Conservation (phyloP, 2,888 invertebrate genomes). For the Aradus depressus region DNA sequence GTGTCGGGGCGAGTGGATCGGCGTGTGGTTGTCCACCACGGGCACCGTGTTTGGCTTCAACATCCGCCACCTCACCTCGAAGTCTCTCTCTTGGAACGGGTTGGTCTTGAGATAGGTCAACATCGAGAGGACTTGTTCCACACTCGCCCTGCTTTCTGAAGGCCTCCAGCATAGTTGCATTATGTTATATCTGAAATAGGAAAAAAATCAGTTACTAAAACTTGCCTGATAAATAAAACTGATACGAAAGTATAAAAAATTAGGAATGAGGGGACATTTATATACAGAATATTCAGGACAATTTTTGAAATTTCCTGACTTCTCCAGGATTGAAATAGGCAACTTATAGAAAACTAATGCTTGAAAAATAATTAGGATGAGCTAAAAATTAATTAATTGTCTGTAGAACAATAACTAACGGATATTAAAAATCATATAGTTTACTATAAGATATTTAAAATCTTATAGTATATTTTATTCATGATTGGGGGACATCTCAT, state of each 20-base stretch:
- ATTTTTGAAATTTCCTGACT: background rate
- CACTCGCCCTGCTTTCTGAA: constrained; percentile 37
- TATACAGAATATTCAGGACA: background rate
- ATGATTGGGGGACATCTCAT: too few species aligned
- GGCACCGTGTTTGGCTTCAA: constrained; percentile 52
- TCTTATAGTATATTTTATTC: too few species aligned
- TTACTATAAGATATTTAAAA: too few species aligned
- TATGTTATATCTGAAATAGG: constrained; percentile 48
- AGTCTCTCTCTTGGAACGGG: constrained; percentile 39
- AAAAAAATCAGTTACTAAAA: constrained; percentile 13
- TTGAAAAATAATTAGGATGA: too few species aligned
- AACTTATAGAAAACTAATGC: too few species aligned
- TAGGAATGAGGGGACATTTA: too few species aligned
- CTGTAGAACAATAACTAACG: too few species aligned
- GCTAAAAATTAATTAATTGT: too few species aligned
- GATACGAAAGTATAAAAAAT: too few species aligned
- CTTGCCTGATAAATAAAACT: constrained; percentile 4
- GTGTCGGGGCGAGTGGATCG: constrained; percentile 24
- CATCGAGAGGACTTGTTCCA: constrained; percentile 43
- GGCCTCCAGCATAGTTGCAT: constrained; percentile 61
- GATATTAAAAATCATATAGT: too few species aligned
- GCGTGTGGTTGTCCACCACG: constrained; percentile 42
- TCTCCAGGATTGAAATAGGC: background rate
- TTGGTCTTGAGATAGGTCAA: constrained; percentile 39
- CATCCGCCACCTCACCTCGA: constrained; percentile 62